Base-by-base conservation (phyloP, 2,888 invertebrate species). In the Atrina japonica region DNA sequence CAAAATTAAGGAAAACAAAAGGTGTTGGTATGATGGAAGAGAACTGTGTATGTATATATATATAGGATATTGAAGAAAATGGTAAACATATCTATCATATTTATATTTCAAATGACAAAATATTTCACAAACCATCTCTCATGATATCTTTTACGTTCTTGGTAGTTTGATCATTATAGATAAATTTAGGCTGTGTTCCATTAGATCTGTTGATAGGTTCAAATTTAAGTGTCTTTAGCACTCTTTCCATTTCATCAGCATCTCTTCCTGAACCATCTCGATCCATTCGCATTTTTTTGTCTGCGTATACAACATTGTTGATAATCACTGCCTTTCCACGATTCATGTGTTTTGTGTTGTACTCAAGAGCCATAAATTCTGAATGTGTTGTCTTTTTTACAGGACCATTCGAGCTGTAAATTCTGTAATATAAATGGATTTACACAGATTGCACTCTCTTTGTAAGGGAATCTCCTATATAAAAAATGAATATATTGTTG, bases 301-400 rank as follows among this genome's bases (percentile, higher is more conserved):
- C 50, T 9, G 35, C 30, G 23, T 35, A 61, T 14, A 16, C 30
- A 25, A 50, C 40, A 35, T 61, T 61, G 40, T 50, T 61, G 35
- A 61, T 35, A 23, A 61, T 50, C 7, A 61, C 40, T 27, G 49
- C 47, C n/a, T n/a, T 47, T 16, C 61, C 61, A 35, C 49, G 49
- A 14, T 50, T 35, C 30, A 14, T 27, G 25, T 50, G 50, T 35
- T 61, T 50, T 40, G 40, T 47, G 11, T 35, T 50, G 25, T 61
- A 61, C 25, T 50, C 61, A 2, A 25, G 16, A 3, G 23, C 30
- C 1, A 21, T 1, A 16, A 50, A 50, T 23, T 49, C 35, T 0
- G 30, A 7, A 5, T 3, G 3, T 6, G 50, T n/a, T n/a, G n/a
- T n/a, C n/a, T n/a, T n/a, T n/a, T n/a, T n/a, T n/a, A n/a, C n/a